Conservation (phyloP, 2,888 invertebrate species). For the Parthenolecanium corni region DNA sequence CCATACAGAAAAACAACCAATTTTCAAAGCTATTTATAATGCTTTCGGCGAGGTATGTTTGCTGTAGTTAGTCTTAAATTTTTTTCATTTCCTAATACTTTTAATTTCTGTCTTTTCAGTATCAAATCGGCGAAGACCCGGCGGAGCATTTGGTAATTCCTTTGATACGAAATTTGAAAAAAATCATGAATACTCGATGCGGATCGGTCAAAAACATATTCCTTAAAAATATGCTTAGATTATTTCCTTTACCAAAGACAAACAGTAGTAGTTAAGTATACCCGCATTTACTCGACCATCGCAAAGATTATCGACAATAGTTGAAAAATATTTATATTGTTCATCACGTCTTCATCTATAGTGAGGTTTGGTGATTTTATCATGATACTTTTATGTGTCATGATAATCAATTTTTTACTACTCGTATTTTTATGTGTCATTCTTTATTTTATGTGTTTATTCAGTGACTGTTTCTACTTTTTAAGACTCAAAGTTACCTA, state of each 20-base stretch:
- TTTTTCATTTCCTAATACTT: constrained; percentile 9
- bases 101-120: constrained; percentile 39
- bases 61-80: background rate
- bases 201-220: constrained; percentile 6
- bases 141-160: constrained; percentile 50
- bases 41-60: constrained; percentile 47
- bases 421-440: no score
- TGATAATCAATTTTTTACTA: no score
- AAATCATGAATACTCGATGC: constrained; percentile 7
- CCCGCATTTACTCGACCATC: no score
- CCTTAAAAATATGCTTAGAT: background rate
- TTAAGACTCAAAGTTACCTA: no score
- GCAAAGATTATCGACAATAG: no score
- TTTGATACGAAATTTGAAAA: background rate
- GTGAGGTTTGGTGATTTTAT: no score
- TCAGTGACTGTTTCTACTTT: no score
- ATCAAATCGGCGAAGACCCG: constrained; percentile 55
- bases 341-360: no score
- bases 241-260: background rate
- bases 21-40: constrained; percentile 60
- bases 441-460: no score
- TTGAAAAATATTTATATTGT: no score
- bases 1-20: constrained; percentile 72
- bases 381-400: no score
- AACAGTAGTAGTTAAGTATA: background rate